These are phyloP conservation scores for Apaloderma vittatum DNA, from an alignment of 2,113 vertebrate genomes.

Conservation along the genomic window DNA sequence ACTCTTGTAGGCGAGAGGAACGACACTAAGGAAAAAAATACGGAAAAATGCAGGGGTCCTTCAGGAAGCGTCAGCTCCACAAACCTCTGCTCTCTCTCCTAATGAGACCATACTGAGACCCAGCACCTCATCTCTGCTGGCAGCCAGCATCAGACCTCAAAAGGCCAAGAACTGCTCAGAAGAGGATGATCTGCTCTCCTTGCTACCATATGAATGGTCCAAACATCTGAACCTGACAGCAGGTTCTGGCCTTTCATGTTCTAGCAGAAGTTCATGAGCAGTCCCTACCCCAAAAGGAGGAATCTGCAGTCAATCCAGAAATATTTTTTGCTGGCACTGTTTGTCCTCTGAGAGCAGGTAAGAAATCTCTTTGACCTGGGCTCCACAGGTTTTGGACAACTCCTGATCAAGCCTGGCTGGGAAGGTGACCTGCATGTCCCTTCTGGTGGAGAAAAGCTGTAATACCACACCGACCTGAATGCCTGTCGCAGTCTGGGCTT, in stretches of 20 bases:
- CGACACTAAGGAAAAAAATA: background rate
- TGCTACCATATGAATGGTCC: background rate
- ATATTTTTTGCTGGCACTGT: background rate
- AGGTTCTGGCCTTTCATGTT: background rate
- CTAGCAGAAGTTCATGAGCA: background rate
- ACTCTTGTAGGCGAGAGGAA: background rate
- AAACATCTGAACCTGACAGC: background rate
- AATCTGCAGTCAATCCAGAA: background rate
- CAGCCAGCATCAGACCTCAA: background rate
- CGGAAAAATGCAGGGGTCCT: background rate
- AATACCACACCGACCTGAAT: rapidly evolving
- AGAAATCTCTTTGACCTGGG: background rate
- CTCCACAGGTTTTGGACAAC: background rate
- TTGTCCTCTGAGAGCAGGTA: background rate
- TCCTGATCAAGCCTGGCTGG: background rate
- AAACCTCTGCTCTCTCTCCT: background rate
- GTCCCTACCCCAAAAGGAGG: background rate
- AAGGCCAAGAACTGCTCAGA: background rate
- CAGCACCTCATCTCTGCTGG: background rate
- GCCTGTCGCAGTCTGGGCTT: background rate
- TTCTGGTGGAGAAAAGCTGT: background rate
- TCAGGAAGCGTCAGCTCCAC: background rate
- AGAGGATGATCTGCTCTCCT: background rate
- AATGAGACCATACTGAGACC: background rate
- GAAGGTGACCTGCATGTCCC: background rate